Evolutionary conservation across 1,140 invertebrate species (phyloP).

Genomic region (Mizuhopecten yessoensis): DNA sequence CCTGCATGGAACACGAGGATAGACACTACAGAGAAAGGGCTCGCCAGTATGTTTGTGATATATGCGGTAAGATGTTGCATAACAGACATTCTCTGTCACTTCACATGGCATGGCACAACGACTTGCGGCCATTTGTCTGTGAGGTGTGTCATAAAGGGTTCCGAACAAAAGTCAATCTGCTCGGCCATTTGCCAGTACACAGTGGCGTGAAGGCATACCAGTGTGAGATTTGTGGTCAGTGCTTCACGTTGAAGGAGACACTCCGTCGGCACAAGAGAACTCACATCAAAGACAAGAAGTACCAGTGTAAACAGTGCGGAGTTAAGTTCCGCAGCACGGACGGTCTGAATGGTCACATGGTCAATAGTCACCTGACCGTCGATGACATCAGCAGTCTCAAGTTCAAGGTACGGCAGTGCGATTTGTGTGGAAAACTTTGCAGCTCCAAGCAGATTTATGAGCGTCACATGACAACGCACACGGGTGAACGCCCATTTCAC

Average conservation of each 20-base stretch:
- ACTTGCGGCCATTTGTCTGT: constrained; percentile 22
- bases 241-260: neutral
- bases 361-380: constrained; percentile 18
- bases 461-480: constrained; percentile 51
- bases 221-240: constrained; percentile 1
- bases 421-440: constrained; percentile 50
- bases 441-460: constrained; percentile 52
- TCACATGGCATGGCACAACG: constrained; percentile 47
- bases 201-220: neutral
- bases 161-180: neutral
- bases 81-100: constrained; percentile 21
- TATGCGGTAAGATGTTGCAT: constrained; percentile 50
- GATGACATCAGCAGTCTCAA: constrained; percentile 42
- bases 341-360: constrained; percentile 49
- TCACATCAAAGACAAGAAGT: neutral
- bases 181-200: constrained; percentile 45
- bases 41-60: constrained; percentile 49
- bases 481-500: constrained; percentile 71
- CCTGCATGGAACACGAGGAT: neutral
- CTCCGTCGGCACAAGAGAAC: constrained; percentile 15
- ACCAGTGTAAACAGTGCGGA: constrained; percentile 48
- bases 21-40: neutral
- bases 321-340: constrained; percentile 43
- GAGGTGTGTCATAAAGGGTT: constrained; percentile 45
- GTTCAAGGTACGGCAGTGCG: constrained; percentile 53